Conservation (phyloP, 1,140 invertebrate species). For the Camponotus pennsylvanicus region DNA sequence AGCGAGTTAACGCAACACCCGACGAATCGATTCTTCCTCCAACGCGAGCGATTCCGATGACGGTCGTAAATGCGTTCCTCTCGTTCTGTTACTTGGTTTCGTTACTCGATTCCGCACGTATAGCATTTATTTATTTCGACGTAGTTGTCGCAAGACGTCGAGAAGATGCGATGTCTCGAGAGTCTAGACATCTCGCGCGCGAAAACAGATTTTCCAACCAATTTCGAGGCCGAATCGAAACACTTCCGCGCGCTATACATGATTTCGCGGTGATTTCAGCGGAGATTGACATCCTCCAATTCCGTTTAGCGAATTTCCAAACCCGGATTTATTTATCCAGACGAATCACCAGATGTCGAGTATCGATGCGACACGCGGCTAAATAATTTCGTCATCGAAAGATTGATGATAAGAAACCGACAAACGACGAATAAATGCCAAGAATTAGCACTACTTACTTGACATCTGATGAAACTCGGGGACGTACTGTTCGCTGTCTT, state of each 20-base stretch:
- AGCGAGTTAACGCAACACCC: background rate
- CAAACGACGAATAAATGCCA: background rate
- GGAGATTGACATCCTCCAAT: constrained; percentile 71
- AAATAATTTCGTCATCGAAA: background rate
- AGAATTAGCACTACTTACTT: constrained; percentile 70
- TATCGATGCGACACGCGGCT: background rate
- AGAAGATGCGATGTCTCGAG: background rate
- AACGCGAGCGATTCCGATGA: background rate
- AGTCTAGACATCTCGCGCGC: background rate
- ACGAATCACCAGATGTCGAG: constrained; percentile 39
- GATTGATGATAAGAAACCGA: background rate
- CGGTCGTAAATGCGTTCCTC: background rate
- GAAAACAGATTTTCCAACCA: constrained; percentile 50
- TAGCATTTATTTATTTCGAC: background rate
- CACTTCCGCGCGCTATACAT: constrained; percentile 67
- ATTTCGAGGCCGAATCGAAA: constrained; percentile 56
- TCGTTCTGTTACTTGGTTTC: background rate
- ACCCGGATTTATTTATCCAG: constrained; percentile 54
- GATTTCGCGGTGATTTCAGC: constrained; percentile 52
- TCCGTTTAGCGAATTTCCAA: constrained; percentile 38
- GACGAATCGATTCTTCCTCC: background rate
- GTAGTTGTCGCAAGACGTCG: background rate
- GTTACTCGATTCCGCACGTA: background rate
- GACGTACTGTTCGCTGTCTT: constrained; percentile 82
- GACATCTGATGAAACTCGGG: constrained; percentile 80